phyloP scores from a whole-genome alignment of 2,797 vertebrate genomes.

The Protonibea diacanthus region DNA sequence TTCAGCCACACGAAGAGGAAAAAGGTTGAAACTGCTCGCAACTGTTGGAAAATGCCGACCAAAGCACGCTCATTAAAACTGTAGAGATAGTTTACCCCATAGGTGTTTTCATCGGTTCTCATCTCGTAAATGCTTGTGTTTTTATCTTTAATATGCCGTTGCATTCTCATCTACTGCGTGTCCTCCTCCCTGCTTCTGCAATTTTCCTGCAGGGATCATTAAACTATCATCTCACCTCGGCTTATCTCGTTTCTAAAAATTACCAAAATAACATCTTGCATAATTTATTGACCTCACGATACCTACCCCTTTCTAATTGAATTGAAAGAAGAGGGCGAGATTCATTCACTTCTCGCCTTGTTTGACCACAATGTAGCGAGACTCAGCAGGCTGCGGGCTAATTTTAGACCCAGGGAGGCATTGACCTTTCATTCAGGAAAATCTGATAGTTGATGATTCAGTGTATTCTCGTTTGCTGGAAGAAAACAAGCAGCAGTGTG shows the following conservation, averaged over 20 bases:
- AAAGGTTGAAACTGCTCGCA: conserved; percentile 13
- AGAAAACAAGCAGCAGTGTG: conserved; percentile 16
- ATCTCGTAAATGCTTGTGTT: background rate
- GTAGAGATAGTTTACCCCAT: background rate
- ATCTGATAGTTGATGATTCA: conserved; percentile 43
- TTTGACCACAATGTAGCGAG: background rate
- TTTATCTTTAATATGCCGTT: background rate
- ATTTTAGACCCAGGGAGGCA: conserved; percentile 54
- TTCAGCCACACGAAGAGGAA: conserved; percentile 18
- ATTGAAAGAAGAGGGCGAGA: conserved; percentile 5
- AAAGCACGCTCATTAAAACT: conserved; percentile 2
- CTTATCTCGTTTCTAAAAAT: background rate
- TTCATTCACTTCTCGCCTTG: conserved; percentile 9
- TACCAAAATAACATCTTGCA: background rate
- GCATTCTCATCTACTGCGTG: background rate
- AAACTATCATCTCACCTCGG: conserved; percentile 3
- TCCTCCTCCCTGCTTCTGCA: background rate
- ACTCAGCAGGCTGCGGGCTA: conserved; percentile 5
- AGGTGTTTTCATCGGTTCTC: background rate
- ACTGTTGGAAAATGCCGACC: conserved; percentile 32
- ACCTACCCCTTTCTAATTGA: background rate
- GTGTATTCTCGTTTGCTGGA: conserved; percentile 33
- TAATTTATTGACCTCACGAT: background rate
- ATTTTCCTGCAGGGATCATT: conserved; percentile 6
- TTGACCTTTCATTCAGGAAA: conserved; percentile 69